Evolutionary conservation across 2,113 vertebrate species (phyloP), one percentile per base, ranked within the genome.

Genomic region (Acinonyx jubatus): DNA sequence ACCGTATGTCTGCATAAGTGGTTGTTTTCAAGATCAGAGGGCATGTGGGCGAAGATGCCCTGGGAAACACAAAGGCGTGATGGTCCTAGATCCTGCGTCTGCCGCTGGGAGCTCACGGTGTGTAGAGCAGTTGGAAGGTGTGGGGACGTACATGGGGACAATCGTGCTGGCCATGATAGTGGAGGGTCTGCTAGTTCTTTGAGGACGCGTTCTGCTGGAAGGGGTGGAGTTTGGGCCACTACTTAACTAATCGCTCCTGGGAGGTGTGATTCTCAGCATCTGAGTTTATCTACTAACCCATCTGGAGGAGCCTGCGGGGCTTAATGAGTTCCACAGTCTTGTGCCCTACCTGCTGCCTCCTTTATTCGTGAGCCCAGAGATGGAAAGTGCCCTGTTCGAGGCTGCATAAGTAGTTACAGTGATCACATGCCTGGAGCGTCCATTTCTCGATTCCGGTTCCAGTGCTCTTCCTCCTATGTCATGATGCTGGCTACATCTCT

Each of bases 321-420:
- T 68, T 5, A 27, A 31, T 48, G 74, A 8, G 0, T 65, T 73
- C 66, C 61, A 18, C 10, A 15, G 11, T 16, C 36, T 23, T n/a
- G 7, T 0, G 0, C 14, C 73, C 55, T 12, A 0, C 45, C n/a
- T 16, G 21, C 87, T 12, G 3, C 45, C 55, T 55, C 36, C n/a
- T 55, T 73, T 36, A 18, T 6, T 4, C 11, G 0, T 13, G 76
- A 94, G 74, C 36, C 10, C 16, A 7, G 97, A 95, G 55, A 7
- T 5, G 41, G 63, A 71, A 41, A 63, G 95, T 25, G 66, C 68
- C 63, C n/a, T 71, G 45, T 71, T 65, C 41, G 3, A 27, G 90
- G 41, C 78, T 69, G 19, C 73, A 4, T 7, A 4, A 61, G 80
- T 45, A 6, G 27, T 66, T 1, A 7, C 5, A 25, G 71, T 27